Evolutionary conservation across 2,888 invertebrate species (phyloP).

Genomic region (Gortyna flavago): DNA sequence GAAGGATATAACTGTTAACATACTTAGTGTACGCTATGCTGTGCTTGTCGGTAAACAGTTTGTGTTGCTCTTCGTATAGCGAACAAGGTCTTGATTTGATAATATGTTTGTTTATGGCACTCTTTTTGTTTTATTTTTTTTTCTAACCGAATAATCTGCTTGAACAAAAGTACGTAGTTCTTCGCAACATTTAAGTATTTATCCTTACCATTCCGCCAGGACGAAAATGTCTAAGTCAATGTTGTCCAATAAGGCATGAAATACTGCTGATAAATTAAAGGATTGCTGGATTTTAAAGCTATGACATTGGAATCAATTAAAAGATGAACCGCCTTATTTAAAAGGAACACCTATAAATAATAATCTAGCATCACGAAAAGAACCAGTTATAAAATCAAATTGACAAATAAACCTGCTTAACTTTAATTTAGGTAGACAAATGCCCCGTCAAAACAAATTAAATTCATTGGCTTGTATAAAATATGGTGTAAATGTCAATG

Average conservation of each 20-base stretch:
- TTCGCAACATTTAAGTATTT: neutral
- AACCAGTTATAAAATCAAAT: constrained; percentile 41
- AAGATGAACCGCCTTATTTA: neutral
- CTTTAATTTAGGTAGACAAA: constrained; percentile 46
- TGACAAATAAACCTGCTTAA: constrained; percentile 51
- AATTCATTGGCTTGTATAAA: constrained; percentile 43
- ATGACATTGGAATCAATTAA: constrained; percentile 1
- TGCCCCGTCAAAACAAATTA: constrained; percentile 52
- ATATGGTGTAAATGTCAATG: constrained; percentile 37
- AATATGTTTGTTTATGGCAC: constrained; percentile 1
- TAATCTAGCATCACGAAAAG: constrained; percentile 25
- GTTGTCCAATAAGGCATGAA: neutral
- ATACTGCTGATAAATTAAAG: neutral
- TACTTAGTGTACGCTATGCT: constrained; percentile 63
- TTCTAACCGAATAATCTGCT: neutral
- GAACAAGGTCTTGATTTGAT: constrained; percentile 5
- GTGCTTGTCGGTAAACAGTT: constrained; percentile 41
- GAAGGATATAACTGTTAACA: constrained; percentile 73
- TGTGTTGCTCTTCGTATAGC: neutral
- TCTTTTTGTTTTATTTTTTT: constrained; percentile 6
- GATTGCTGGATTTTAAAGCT: neutral
- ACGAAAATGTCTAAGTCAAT: neutral
- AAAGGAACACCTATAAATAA: constrained; percentile 43
- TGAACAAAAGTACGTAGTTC: too few relatives aligned
- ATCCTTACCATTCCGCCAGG: neutral